Percentiles rank a stretch among this genome's conserved stretches.
Evolutionary conservation across 2,797 vertebrate genomes (phyloP).

Genomic region (Lemur catta): DNA sequence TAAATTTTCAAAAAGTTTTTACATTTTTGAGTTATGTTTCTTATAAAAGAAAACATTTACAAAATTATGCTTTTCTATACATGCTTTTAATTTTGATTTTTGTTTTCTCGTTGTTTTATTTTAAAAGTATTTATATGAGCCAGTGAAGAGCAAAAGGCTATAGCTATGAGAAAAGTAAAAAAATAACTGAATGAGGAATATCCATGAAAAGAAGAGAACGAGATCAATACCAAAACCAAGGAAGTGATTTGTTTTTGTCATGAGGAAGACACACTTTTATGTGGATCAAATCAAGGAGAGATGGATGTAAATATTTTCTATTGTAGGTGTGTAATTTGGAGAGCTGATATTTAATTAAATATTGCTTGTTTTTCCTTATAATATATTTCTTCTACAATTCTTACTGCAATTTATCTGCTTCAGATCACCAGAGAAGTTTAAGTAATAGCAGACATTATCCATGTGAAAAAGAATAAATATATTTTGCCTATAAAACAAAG

Average conservation of each 20-base stretch:
- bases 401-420: neutral
- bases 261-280: neutral
- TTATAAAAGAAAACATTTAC: neutral
- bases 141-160: neutral
- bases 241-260: neutral
- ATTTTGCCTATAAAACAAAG: neutral
- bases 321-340: neutral
- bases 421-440: neutral
- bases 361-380: neutral
- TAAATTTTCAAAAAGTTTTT: neutral
- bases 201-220: neutral
- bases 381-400: neutral
- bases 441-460: neutral
- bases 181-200: neutral
- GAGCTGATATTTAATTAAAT: neutral
- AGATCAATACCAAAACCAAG: neutral
- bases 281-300: neutral
- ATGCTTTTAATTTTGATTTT: neutral
- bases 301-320: neutral
- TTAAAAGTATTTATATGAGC: neutral
- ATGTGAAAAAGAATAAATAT: neutral
- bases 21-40: neutral
- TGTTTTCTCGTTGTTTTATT: neutral
- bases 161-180: neutral
- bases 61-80: neutral